Conservation (phyloP, 2,797 vertebrate genomes). For the Triplophysa yarkandensis region DNA sequence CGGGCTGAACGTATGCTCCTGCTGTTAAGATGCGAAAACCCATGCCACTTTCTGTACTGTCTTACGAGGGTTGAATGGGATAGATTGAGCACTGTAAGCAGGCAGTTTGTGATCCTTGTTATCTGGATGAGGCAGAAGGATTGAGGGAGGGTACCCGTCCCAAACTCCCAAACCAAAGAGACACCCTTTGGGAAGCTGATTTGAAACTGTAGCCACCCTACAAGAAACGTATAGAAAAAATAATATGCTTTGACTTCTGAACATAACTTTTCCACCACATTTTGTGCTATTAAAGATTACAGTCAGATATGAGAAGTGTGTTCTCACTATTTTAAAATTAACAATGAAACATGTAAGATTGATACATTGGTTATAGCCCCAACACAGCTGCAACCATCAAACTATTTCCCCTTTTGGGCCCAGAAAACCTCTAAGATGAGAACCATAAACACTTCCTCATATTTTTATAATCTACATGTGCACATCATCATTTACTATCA, state of each 20-base stretch:
- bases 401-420: slow-evolving; percentile 15
- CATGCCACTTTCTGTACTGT: not conserved
- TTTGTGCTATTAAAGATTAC: not conserved
- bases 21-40: slow-evolving; percentile 11
- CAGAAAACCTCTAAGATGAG: not conserved
- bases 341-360: not conserved
- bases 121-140: slow-evolving; percentile 38
- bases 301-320: not conserved
- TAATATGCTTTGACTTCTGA: not conserved
- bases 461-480: not conserved
- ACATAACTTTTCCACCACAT: not conserved
- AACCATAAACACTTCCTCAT: not conserved
- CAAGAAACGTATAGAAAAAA: too few relatives aligned
- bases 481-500: not conserved
- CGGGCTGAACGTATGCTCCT: slow-evolving; percentile 26
- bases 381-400: not conserved
- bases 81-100: not conserved
- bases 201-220: not conserved
- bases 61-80: not conserved
- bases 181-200: not conserved
- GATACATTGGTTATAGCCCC: not conserved
- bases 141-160: not conserved
- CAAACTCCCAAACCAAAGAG: not conserved
- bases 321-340: not conserved
- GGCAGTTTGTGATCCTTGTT: slow-evolving; percentile 55